Conservation (phyloP, 1,140 invertebrate genomes). For the Amphibalanus amphitrite region DNA sequence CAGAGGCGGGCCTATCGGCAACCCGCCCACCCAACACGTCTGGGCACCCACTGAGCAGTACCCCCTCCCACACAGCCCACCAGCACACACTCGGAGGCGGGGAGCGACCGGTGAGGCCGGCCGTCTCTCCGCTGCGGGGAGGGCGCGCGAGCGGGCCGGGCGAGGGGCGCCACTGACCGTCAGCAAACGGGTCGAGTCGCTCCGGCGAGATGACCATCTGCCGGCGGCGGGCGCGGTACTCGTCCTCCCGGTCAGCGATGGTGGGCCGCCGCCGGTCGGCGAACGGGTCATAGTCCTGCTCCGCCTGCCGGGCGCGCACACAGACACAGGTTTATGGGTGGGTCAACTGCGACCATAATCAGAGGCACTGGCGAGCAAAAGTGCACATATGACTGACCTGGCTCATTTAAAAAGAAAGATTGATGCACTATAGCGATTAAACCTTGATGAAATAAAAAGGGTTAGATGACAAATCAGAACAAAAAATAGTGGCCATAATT, state of each 20-base stretch:
- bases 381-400: conserved; percentile 13
- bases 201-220: conserved; percentile 90
- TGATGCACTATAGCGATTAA: too few species aligned
- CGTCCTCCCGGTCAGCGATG: conserved; percentile 90
- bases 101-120: background rate
- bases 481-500: too few species aligned
- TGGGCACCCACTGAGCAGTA: too few species aligned
- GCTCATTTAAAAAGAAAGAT: too few species aligned
- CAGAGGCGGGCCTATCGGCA: too few species aligned
- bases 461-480: too few species aligned
- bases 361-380: background rate
- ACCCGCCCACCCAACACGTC: too few species aligned
- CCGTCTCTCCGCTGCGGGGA: too few species aligned
- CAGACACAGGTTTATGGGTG: conserved; percentile 15
- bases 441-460: too few species aligned
- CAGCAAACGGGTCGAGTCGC: conserved; percentile 88
- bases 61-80: too few species aligned
- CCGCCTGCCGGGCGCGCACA: conserved; percentile 41
- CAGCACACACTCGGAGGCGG: background rate
- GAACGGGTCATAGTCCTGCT: conserved; percentile 90
- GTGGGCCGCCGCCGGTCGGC: conserved; percentile 75
- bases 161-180: conserved; percentile 49
- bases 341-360: background rate
- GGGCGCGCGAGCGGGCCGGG: too few species aligned
- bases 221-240: conserved; percentile 73